Conservation (phyloP, 2,888 invertebrate species). For the Ichneumoninae sp. region DNA sequence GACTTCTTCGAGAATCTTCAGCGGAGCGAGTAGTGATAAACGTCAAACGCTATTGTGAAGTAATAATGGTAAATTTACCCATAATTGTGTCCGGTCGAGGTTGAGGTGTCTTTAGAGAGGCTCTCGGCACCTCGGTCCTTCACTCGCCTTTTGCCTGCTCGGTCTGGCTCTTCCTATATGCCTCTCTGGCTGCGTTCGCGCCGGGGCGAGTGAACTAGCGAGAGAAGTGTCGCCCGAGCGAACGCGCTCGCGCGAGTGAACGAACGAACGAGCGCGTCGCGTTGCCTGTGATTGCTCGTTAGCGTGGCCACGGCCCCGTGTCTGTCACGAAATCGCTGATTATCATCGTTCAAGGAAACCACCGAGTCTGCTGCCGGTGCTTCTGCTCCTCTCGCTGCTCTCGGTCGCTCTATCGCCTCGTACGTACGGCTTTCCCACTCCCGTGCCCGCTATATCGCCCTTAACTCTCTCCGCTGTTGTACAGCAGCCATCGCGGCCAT, state of each 20-base stretch:
- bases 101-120: conserved; percentile 41
- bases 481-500: conserved; percentile 80
- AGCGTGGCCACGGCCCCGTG: conserved; percentile 84
- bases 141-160: conserved; percentile 48
- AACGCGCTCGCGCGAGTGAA: conserved; percentile 70
- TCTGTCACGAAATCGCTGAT: conserved; percentile 85
- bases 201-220: conserved; percentile 68
- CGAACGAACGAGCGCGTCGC: conserved; percentile 70
- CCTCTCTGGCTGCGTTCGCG: conserved; percentile 57
- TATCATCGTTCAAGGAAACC: conserved; percentile 84
- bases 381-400: conserved; percentile 49
- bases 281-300: conserved; percentile 83
- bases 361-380: conserved; percentile 73
- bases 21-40: conserved; percentile 72
- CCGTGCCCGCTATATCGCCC: conserved; percentile 66
- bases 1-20: conserved; percentile 67
- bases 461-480: conserved; percentile 69
- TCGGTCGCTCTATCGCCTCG: conserved; percentile 41
- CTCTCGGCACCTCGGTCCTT: conserved; percentile 60
- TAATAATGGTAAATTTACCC: conserved; percentile 74
- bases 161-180: conserved; percentile 39
- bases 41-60: conserved; percentile 75
- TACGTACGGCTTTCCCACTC: conserved; percentile 40
- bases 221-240: conserved; percentile 80
- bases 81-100: conserved; percentile 77